These are phyloP conservation scores for Glaucopsyche alexis DNA, from an alignment of 2,888 invertebrate species.

Conservation along the genomic window DNA sequence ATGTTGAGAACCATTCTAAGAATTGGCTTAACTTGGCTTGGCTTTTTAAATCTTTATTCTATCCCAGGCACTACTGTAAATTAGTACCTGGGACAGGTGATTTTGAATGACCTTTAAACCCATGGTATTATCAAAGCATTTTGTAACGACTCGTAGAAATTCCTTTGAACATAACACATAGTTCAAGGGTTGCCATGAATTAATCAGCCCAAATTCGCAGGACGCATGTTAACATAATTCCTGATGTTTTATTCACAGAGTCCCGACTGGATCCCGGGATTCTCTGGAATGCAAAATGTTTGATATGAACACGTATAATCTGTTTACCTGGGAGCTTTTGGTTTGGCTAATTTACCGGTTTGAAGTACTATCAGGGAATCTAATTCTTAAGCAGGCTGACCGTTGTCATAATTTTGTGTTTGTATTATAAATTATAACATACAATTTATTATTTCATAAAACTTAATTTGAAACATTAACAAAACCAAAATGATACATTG, in stretches of 20 bases:
- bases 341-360: slow-evolving; percentile 7
- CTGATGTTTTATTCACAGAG: slow-evolving; percentile 42
- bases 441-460: too few relatives aligned
- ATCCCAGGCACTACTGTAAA: too few relatives aligned
- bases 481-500: too few relatives aligned
- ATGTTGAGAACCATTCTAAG: too few relatives aligned
- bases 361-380: too few relatives aligned
- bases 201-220: slow-evolving; percentile 39
- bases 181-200: slow-evolving; percentile 38
- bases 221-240: slow-evolving; percentile 41
- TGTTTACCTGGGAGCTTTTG: background rate
- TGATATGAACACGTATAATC: slow-evolving; percentile 28
- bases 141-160: slow-evolving; percentile 11
- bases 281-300: slow-evolving; percentile 33
- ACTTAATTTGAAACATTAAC: too few relatives aligned
- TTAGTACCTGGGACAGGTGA: too few relatives aligned
- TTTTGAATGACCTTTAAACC: background rate
- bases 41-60: too few relatives aligned
- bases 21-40: too few relatives aligned
- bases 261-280: slow-evolving; percentile 31
- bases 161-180: slow-evolving; percentile 27
- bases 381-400: too few relatives aligned
- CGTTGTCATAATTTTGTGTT: too few relatives aligned
- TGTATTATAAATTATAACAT: too few relatives aligned
- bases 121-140: background rate